Base-by-base conservation (phyloP, 2,113 vertebrate species). In the Polyodon spathula region DNA sequence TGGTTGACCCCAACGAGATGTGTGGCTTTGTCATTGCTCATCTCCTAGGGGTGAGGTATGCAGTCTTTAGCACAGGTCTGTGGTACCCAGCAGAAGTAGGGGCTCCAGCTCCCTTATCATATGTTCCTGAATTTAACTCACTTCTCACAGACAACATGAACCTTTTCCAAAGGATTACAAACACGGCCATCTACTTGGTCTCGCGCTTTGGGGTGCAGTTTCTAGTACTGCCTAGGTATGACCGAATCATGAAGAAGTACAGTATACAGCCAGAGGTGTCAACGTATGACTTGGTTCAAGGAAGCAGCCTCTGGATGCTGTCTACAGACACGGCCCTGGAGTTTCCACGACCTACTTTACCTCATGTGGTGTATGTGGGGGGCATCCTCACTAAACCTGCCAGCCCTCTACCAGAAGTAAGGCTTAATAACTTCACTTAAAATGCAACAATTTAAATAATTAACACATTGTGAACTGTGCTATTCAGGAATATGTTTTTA, bases 1-100 rank as follows among this genome's bases (percentile, higher is more conserved):
- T 99, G 37, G 95, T 99, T 57, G 97, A 99, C 81, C 93, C 97
- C 6, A 99, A 99, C 39, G 97, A 99, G 78, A 99, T 99, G 93
- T 99, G 97, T 69, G 97, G 97, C 66, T 97, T 99, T 81, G 88
- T 98, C 63, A 87, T 98, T 57, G 97, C 95, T 58, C 95, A 97
- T 57, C 90, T 98, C 51, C 70, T 99, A 62, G 90, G 89, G n/a
- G 91, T 97, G 64, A 86, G 89, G 67, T 97, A 98, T 1, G 93
- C 95, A 0, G 94, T 98, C 54, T 93, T 99, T 79, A 95, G 94
- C 75, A 98, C 97, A 1, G 97, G 97, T 46, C 88, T 99, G 61
- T 99, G 97, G 97, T 99, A 94, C 75, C 97, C 97, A 2, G 93
- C 95, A 6, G 97, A 99, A 77, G 93, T 92, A 8, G 94, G 97